Conservation (phyloP, 1,140 invertebrate species). For the Philopotamus ludificatus region DNA sequence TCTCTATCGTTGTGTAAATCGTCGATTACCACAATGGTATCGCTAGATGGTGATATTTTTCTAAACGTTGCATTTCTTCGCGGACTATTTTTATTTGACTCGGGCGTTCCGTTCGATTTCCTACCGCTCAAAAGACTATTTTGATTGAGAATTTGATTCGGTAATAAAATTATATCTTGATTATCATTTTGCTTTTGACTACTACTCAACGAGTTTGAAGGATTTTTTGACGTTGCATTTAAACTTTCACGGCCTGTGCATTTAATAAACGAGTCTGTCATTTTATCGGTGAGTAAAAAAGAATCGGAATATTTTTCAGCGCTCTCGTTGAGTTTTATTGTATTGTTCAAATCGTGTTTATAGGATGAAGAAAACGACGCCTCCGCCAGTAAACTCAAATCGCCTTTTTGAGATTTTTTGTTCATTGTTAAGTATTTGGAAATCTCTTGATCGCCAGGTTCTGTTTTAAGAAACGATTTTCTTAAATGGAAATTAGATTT, state of each 20-base stretch:
- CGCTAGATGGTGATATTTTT: slow-evolving; percentile 45
- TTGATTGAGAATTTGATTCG: slow-evolving; percentile 37
- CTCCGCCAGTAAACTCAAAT: slow-evolving; percentile 34
- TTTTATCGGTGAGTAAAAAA: slow-evolving; percentile 42
- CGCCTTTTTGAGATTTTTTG: slow-evolving; percentile 39
- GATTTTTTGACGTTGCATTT: slow-evolving; percentile 51
- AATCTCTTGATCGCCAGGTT: slow-evolving; percentile 32
- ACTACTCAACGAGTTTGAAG: not conserved
- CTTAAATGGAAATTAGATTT: slow-evolving; percentile 38
- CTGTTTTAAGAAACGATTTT: slow-evolving; percentile 37
- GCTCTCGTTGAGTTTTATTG: slow-evolving; percentile 47
- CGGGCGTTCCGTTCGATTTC: slow-evolving; percentile 25
- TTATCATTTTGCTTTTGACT: slow-evolving; percentile 34
- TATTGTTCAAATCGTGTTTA: slow-evolving; percentile 47
- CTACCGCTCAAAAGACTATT: slow-evolving; percentile 19
- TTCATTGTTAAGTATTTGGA: slow-evolving; percentile 36
- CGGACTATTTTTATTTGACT: slow-evolving; percentile 42
- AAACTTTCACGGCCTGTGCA: slow-evolving; percentile 47
- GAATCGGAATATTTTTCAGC: slow-evolving; percentile 47
- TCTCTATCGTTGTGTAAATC: slow-evolving; percentile 20
- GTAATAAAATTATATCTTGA: slow-evolving; percentile 46
- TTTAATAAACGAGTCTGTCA: slow-evolving; percentile 39
- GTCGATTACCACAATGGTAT: slow-evolving; percentile 18
- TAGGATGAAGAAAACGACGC: slow-evolving; percentile 24
- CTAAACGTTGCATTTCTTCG: slow-evolving; percentile 54